Conservation (phyloP, 37 sponge, comb jelly and placozoan species). For the Chondrilla cf. caribensis region DNA sequence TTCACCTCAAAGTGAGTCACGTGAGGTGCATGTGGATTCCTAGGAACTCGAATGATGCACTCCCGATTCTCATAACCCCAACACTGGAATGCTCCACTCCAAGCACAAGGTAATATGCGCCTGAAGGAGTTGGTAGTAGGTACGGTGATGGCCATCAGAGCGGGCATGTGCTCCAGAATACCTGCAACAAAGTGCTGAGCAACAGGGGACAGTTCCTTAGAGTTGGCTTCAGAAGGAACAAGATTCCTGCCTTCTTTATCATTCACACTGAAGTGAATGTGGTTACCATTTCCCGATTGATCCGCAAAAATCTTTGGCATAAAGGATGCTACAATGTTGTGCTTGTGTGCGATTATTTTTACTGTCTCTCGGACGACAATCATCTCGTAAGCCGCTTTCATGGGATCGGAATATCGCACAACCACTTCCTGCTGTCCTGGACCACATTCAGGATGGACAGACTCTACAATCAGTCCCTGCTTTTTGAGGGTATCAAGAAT, state of each 20-base stretch:
- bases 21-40: not conserved
- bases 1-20: slow-evolving; percentile 51
- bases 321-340: slow-evolving; percentile 33
- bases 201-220: slow-evolving; percentile 17
- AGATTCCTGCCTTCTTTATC: slow-evolving; percentile 26
- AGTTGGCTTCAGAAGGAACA: slow-evolving; percentile 11
- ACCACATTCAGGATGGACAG: slow-evolving; percentile 31
- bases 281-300: slow-evolving; percentile 44
- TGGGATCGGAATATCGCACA: slow-evolving; percentile 19
- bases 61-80: slow-evolving; percentile 50
- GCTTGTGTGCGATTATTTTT: slow-evolving; percentile 23
- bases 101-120: slow-evolving; percentile 30
- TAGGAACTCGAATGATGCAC: slow-evolving; percentile 33
- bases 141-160: slow-evolving; percentile 30
- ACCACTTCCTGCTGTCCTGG: slow-evolving; percentile 42
- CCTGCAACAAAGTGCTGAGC: slow-evolving; percentile 45
- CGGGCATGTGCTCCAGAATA: slow-evolving; percentile 38
- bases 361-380: slow-evolving; percentile 35
- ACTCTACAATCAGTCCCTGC: slow-evolving; percentile 31
- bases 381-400: slow-evolving; percentile 35
- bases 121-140: slow-evolving; percentile 42
- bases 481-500: slow-evolving; percentile 18
- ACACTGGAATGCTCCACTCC: slow-evolving; percentile 37
- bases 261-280: slow-evolving; percentile 39
- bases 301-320: slow-evolving; percentile 36